These are phyloP conservation scores for Sarcophilus harrisii DNA, from an alignment of 2,797 vertebrate species.

Conservation along the genomic window DNA sequence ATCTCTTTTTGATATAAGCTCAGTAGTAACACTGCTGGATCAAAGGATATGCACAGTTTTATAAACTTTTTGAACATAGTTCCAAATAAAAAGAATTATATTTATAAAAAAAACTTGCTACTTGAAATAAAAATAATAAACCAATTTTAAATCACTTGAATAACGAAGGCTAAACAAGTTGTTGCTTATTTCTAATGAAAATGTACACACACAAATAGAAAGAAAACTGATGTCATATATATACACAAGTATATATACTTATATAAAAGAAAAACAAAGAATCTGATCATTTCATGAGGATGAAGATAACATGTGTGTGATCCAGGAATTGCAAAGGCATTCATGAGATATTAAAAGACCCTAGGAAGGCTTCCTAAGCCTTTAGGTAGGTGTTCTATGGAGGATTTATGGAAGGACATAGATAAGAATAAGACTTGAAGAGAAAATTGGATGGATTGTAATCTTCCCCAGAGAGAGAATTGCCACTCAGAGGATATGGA, in stretches of 20 bases:
- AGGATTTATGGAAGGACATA: neutral
- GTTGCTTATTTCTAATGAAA: neutral
- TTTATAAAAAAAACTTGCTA: neutral
- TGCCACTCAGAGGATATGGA: neutral
- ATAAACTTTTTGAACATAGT: too few species aligned
- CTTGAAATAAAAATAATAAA: neutral
- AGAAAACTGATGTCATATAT: neutral
- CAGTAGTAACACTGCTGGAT: too few species aligned
- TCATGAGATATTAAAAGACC: neutral
- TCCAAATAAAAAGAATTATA: too few species aligned
- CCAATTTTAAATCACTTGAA: neutral
- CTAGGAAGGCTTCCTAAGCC: neutral
- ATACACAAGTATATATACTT: neutral
- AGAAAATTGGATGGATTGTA: neutral
- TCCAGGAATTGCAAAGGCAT: neutral
- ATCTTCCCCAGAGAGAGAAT: neutral
- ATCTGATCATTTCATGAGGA: neutral
- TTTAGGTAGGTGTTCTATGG: neutral
- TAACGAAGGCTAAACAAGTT: neutral
- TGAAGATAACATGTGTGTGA: neutral
- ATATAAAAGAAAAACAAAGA: neutral
- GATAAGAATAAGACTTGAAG: neutral
- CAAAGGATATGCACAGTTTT: too few species aligned
- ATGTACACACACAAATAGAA: neutral
- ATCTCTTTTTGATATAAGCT: too few species aligned